Evolutionary conservation across 2,113 vertebrate species (phyloP), one percentile per base, ranked within the genome.

Genomic region (Colossoma macropomum): DNA sequence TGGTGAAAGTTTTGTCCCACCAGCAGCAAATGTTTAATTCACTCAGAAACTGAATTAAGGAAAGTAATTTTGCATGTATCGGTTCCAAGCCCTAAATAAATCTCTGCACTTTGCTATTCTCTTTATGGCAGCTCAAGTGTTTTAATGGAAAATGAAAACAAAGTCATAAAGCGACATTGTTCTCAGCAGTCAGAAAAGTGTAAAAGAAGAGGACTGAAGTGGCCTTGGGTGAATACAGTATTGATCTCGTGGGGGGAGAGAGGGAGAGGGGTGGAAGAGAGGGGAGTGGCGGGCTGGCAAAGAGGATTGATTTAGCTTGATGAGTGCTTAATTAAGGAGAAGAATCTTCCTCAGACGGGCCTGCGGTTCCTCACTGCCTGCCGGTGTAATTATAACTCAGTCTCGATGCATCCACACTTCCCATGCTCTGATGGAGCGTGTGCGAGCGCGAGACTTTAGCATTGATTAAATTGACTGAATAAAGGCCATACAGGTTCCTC

Each of bases 241-340:
- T 92, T 69, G 91, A 93, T 90, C 45, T 74, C 41, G 27, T 32
- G 54, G 75, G 66, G 72, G 30, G 71, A 60, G 32, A 27, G 38
- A 52, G 79, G 41, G 72, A 60, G 78, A 9, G 41, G 23, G 27
- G 74, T 5, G 59, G 45, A 28, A 63, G 54, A 28, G 54, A 56
- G 21, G 17, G n/a, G 68, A 65, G 56, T 83, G 34, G 81, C 52
- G 50, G 60, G 28, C 69, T 72, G 52, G 78, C 27, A 65, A 48
- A 77, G 38, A 56, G 60, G 83, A 90, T 89, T 85, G 87, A 92
- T 89, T 89, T 83, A 82, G 79, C 83, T 79, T 84, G 89, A 90
- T 89, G 89, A 84, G 87, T 86, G 80, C 85, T 85, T 93, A 92
- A 93, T 93, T 92, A 92, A 92, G 89, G 56, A 81, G 71, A 75